Base-by-base conservation (phyloP, 2,797 vertebrate species). In the Thripadectes ignobilis region DNA sequence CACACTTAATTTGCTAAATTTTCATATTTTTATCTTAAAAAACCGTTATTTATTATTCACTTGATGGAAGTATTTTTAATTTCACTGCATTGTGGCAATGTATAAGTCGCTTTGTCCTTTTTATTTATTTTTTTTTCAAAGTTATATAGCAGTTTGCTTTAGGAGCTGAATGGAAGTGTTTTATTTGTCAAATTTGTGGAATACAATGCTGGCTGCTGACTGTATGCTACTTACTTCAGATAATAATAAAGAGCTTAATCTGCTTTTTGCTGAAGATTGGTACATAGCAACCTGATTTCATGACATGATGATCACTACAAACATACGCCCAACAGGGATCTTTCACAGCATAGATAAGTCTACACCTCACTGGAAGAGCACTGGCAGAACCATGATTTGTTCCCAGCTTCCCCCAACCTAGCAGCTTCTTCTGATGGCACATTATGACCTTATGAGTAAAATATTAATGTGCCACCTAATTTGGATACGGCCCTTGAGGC, bases 171-270 rank as follows among this genome's bases (percentile, higher is more conserved):
- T 45, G 21, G 54, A 92, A 77, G 18, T 39, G 7, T 80, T 52
- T 78, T 76, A 52, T 92, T 91, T 89, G n/a, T 26, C 74, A 92
- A 30, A 92, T 73, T 49, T 85, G 36, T 79, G 57, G 69, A 87
- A 78, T 46, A 58, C 22, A 72, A 26, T n/a, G 36, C 1, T 26
- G 36, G 13, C 10, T 73, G 36, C 48, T 86, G 66, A 57, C 75
- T 67, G 12, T 54, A 36, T 84, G 22, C 34, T 85, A 43, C 72
- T 85, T 84, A 57, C 32, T 6, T 72, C 36, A 69, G 34, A 48
- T 30, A 76, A 68, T 45, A 75, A 55, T 17, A 59, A 32, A 79
- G 24, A 57, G 1, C 10, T 89, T 38, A 61, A 12, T 46, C 14
- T 17, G 41, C 34, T 59, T 91, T 89, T 54, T 79, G 6, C 23